A percentile compares a stretch with the other conserved stretches of the same genome.
Evolutionary conservation across 2,888 invertebrate species (phyloP).

Genomic region (Callosobruchus maculatus): DNA sequence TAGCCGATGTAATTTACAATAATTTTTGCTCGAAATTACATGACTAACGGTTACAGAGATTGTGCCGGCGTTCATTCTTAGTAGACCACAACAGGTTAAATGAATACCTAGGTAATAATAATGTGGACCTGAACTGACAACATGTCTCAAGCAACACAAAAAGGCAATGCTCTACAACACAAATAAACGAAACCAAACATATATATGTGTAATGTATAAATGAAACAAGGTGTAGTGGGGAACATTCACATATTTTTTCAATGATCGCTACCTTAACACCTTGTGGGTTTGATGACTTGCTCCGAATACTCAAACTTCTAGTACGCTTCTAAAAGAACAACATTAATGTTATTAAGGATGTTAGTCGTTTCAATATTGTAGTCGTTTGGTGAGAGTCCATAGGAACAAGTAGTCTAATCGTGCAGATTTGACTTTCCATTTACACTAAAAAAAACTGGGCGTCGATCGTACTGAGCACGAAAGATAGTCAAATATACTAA

Average conservation of each 20-base stretch:
- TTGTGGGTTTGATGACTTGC: slow-evolving; percentile 53
- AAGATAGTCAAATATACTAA: too few relatives aligned
- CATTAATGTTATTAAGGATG: neutral
- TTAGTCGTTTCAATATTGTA: neutral
- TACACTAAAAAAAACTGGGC: neutral
- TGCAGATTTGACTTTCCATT: neutral
- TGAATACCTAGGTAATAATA: too few relatives aligned
- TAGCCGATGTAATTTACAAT: too few relatives aligned
- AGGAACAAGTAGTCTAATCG: neutral
- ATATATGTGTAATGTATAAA: slow-evolving; percentile 8
- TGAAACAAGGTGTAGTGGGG: slow-evolving; percentile 8
- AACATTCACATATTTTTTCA: slow-evolving; percentile 16
- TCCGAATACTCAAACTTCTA: slow-evolving; percentile 57
- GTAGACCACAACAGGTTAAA: too few relatives aligned
- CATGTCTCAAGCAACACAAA: neutral
- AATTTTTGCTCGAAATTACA: too few relatives aligned
- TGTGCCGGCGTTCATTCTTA: too few relatives aligned
- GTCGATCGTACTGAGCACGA: too few relatives aligned
- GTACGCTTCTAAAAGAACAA: slow-evolving; percentile 54
- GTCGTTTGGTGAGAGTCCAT: neutral
- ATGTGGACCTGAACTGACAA: neutral
- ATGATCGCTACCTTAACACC: slow-evolving; percentile 54
- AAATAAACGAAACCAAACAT: neutral
- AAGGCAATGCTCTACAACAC: neutral
- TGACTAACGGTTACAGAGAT: too few relatives aligned